Evolutionary conservation across 2,888 invertebrate genomes (phyloP).

Genomic region (Ditula angustiorana): DNA sequence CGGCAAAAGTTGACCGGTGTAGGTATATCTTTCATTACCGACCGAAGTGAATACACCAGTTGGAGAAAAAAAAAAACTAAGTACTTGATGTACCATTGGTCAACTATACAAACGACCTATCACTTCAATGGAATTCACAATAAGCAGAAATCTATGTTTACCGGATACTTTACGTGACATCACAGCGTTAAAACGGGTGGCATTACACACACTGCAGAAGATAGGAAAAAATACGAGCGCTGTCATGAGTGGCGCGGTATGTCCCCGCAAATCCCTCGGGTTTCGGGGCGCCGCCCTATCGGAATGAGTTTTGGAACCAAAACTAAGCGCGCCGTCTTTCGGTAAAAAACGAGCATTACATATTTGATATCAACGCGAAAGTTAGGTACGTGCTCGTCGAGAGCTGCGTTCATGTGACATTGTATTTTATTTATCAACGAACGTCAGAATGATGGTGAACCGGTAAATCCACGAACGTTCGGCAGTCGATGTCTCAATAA

Average conservation of each 20-base stretch:
- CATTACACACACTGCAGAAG: background rate
- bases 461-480: background rate
- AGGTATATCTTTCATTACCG: no score
- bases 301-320: background rate
- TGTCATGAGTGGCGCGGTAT: background rate
- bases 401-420: background rate
- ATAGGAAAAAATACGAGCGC: conserved; percentile 9
- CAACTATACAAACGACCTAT: background rate
- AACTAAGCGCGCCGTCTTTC: background rate
- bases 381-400: background rate
- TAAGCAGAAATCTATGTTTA: background rate
- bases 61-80: background rate
- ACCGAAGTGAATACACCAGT: background rate
- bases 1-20: no score
- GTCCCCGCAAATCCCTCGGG: background rate
- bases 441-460: background rate
- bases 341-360: background rate
- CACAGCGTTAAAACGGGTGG: background rate
- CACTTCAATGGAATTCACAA: background rate
- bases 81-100: no score
- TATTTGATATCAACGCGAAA: background rate
- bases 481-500: background rate
- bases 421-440: background rate
- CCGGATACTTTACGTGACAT: background rate
- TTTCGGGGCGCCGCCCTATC: background rate